Conservation (phyloP, 2,888 invertebrate genomes). For the Phortica magna region DNA sequence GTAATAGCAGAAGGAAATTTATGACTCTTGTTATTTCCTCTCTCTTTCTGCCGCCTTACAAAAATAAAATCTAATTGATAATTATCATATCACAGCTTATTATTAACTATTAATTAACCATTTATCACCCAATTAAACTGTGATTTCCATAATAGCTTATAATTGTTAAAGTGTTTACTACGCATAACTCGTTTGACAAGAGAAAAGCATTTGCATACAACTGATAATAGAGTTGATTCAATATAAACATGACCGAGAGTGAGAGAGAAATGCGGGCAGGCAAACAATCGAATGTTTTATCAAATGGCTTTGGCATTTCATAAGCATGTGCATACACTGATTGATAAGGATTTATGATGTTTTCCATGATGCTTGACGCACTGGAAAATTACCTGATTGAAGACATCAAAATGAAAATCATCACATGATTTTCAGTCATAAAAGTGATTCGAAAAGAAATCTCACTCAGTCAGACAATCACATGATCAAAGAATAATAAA, state of each 20-base stretch:
- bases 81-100: background rate
- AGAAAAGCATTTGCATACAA: background rate
- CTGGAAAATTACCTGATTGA: background rate
- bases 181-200: background rate
- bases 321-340: background rate
- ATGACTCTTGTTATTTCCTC: too few relatives aligned
- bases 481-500: background rate
- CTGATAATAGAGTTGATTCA: background rate
- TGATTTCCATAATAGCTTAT: background rate
- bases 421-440: background rate
- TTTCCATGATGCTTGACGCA: background rate
- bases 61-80: too few relatives aligned
- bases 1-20: too few relatives aligned
- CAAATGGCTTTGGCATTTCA: background rate
- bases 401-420: background rate
- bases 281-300: background rate
- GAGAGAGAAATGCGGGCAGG: background rate
- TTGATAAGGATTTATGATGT: constrained; percentile 19
- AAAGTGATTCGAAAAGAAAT: background rate
- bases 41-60: too few relatives aligned
- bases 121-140: background rate
- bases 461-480: background rate
- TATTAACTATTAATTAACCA: background rate
- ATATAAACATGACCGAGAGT: background rate
- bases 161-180: background rate